Evolutionary conservation across 2,797 vertebrate species (phyloP).

Genomic region (Gymnothorax javanicus): DNA sequence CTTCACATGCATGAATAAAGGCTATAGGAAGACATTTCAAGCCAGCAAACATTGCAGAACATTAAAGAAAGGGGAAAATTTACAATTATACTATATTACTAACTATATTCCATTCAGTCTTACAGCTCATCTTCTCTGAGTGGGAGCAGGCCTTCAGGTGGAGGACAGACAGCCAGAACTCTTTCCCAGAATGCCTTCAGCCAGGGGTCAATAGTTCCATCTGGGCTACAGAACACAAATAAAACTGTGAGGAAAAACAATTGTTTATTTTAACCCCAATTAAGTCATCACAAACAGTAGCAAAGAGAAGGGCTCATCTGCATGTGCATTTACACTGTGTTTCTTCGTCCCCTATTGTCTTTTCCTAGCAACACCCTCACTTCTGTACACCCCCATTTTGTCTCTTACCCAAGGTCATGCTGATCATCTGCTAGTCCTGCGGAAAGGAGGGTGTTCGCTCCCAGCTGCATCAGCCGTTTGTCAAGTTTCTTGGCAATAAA

Average conservation of each 20-base stretch:
- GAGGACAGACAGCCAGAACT: conserved; percentile 71
- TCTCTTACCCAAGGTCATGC: conserved; percentile 89
- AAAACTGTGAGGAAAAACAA: not conserved
- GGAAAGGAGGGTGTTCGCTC: conserved; percentile 76
- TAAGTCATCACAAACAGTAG: not conserved
- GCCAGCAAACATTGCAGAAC: not conserved
- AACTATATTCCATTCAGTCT: conserved; percentile 57
- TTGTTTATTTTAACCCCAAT: not conserved
- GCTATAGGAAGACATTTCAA: not conserved
- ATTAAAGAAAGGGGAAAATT: not conserved
- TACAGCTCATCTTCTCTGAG: conserved; percentile 77
- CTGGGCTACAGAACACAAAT: conserved; percentile 69
- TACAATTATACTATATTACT: not conserved
- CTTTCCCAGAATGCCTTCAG: conserved; percentile 82
- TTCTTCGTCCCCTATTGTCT: not conserved
- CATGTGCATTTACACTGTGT: not conserved
- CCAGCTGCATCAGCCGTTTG: conserved; percentile 87
- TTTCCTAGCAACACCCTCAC: no score
- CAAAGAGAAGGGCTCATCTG: not conserved
- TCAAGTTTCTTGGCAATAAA: conserved; percentile 94
- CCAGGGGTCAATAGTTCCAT: conserved; percentile 90
- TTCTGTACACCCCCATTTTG: not conserved
- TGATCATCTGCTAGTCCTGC: conserved; percentile 89
- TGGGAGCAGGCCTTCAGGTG: conserved; percentile 57
- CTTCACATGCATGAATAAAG: not conserved